Percentiles rank a stretch among this genome's conserved stretches.
Conservation (phyloP, 2,113 vertebrate genomes). For the Tyrannus savana region DNA sequence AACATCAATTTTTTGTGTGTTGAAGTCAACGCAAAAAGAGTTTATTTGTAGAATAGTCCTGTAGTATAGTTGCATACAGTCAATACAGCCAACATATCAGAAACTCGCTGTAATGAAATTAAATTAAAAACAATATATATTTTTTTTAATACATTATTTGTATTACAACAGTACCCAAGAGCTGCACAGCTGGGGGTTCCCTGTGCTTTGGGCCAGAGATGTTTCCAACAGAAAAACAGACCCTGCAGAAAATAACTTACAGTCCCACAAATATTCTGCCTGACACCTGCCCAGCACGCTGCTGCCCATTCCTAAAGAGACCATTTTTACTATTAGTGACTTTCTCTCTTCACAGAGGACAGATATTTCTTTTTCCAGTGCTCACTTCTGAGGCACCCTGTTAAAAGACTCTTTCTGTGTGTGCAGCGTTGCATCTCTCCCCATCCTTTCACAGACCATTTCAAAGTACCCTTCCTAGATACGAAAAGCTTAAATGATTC, state of each 20-base stretch:
- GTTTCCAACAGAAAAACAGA: not conserved
- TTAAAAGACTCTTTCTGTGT: not conserved
- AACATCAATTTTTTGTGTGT: not conserved
- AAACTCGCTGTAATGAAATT: not conserved
- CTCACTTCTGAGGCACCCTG: not conserved
- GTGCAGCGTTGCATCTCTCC: not conserved
- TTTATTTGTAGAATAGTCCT: not conserved
- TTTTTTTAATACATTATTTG: not conserved
- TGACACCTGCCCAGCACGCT: not conserved
- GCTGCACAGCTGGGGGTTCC: not conserved
- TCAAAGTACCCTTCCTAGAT: not conserved
- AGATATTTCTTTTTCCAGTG: not conserved
- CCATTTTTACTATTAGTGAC: not conserved
- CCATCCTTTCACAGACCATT: not conserved
- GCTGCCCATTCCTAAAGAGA: not conserved
- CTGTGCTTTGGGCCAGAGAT: not conserved
- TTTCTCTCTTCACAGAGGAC: not conserved
- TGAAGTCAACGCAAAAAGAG: not conserved
- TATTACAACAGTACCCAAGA: not conserved
- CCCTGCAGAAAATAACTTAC: not conserved
- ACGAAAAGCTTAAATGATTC: not conserved
- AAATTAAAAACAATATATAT: not conserved
- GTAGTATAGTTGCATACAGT: not conserved
- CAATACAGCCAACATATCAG: not conserved
- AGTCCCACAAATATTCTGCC: not conserved